A percentile compares a stretch with the other conserved stretches of the same genome.
Conservation (phyloP, 35 echinoderm and acorn worm species). For the Amphiura filiformis region DNA sequence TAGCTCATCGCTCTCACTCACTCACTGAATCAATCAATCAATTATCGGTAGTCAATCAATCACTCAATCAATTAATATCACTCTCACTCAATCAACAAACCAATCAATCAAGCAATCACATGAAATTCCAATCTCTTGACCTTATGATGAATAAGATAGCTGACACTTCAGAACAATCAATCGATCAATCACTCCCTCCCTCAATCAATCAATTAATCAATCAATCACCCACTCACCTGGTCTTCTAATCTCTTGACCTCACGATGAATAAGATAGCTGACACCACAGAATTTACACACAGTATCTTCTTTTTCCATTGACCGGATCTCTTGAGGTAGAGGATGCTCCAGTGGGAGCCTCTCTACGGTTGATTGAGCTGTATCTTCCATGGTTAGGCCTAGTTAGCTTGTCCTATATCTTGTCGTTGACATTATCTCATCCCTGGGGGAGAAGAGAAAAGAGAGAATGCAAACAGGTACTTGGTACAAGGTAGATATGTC, state of each 20-base stretch:
- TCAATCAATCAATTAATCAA: too few species aligned
- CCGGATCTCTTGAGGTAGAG: slow-evolving; percentile 89
- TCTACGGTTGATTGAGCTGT: slow-evolving; percentile 56
- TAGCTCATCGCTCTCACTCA: too few species aligned
- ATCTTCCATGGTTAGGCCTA: slow-evolving; percentile 34
- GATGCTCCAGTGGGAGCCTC: slow-evolving; percentile 88
- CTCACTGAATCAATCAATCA: too few species aligned
- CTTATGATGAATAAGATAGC: slow-evolving; percentile 95
- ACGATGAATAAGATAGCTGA: slow-evolving; percentile 96
- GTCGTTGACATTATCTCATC: background rate
- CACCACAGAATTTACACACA: slow-evolving; percentile 94
- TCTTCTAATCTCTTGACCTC: slow-evolving; percentile 91
- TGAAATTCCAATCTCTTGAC: slow-evolving; percentile 85
- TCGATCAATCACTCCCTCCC: too few species aligned
- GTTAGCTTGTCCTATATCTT: background rate
- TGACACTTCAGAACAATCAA: slow-evolving; percentile 98
- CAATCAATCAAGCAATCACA: slow-evolving; percentile 16
- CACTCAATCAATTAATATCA: too few species aligned
- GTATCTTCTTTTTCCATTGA: slow-evolving; percentile 78
- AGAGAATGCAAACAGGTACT: background rate
- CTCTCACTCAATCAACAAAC: too few species aligned
- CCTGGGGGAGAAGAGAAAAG: background rate
- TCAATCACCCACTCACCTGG: slow-evolving; percentile 36
- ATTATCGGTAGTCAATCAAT: too few species aligned
- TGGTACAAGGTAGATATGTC: background rate